Percentiles rank a stretch among this genome's conserved stretches.
These are phyloP conservation scores for Arenicola marina DNA, from an alignment of 2,888 invertebrate species.

Conservation along the genomic window DNA sequence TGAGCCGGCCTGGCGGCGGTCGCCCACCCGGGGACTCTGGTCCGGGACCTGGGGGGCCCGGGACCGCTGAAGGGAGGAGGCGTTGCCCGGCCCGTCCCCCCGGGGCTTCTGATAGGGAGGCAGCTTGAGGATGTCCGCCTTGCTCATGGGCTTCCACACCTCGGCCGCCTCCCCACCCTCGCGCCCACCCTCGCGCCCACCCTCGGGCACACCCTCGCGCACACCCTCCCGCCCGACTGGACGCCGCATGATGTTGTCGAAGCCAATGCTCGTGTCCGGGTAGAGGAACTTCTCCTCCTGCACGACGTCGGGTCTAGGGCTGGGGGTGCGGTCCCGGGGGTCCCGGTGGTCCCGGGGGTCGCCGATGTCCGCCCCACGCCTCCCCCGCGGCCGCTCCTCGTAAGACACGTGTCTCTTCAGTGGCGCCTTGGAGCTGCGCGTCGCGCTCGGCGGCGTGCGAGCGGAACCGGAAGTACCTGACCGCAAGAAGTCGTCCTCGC, in stretches of 20 bases:
- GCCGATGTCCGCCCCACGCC: neutral
- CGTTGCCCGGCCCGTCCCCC: too few relatives aligned
- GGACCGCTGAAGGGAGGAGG: too few relatives aligned
- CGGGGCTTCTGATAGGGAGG: neutral
- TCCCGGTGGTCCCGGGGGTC: neutral
- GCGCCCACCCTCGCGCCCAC: neutral
- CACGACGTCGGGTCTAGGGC: slow-evolving; percentile 30
- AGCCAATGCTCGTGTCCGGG: neutral
- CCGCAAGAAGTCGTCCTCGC: too few relatives aligned
- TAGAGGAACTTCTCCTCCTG: slow-evolving; percentile 20
- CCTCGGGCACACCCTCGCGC: neutral
- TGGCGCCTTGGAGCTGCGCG: too few relatives aligned
- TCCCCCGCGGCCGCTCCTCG: neutral
- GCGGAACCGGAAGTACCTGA: too few relatives aligned
- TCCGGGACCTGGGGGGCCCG: too few relatives aligned
- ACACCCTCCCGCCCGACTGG: too few relatives aligned
- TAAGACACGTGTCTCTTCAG: too few relatives aligned
- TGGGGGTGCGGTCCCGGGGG: slow-evolving; percentile 20
- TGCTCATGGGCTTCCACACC: slow-evolving; percentile 6
- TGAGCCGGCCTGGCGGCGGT: too few relatives aligned
- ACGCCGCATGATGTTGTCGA: neutral
- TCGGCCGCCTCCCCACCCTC: neutral
- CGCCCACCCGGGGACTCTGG: too few relatives aligned
- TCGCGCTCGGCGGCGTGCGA: too few relatives aligned
- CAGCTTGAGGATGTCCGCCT: neutral